A percentile compares a stretch with the other conserved stretches of the same genome.
phyloP scores from a whole-genome alignment of 1,140 invertebrate species.

The Bursaphelenchus mucronatus region DNA sequence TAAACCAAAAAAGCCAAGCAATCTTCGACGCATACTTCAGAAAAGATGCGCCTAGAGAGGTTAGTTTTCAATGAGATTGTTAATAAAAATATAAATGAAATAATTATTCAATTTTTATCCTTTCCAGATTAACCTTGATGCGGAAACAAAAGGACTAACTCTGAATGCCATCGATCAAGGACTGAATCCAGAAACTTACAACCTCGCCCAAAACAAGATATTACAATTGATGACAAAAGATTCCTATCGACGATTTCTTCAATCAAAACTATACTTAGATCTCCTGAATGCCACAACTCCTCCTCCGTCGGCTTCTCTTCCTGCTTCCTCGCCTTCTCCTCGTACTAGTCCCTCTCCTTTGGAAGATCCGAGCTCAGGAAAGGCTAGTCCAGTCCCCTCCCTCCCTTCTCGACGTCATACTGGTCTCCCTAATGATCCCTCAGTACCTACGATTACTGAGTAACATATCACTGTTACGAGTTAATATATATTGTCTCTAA shows the following conservation, averaged over 20 bases:
- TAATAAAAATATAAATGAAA: constrained; percentile 12
- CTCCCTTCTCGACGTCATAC: too few relatives aligned
- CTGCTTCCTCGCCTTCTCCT: too few relatives aligned
- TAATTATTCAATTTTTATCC: background rate
- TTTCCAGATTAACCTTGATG: constrained; percentile 44
- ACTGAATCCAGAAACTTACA: constrained; percentile 35
- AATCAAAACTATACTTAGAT: constrained; percentile 38
- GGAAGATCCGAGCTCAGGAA: too few relatives aligned
- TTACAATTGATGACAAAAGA: constrained; percentile 49
- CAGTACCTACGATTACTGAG: too few relatives aligned
- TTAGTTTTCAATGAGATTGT: constrained; percentile 4
- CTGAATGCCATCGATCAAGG: constrained; percentile 32
- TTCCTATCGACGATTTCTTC: constrained; percentile 42
- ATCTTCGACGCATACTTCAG: constrained; percentile 35
- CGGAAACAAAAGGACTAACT: constrained; percentile 38
- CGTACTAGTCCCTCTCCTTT: too few relatives aligned
- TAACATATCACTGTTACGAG: too few relatives aligned
- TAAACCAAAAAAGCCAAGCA: constrained; percentile 25
- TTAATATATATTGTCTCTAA: too few relatives aligned
- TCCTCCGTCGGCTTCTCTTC: constrained; percentile 5
- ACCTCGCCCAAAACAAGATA: constrained; percentile 39
- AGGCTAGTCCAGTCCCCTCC: too few relatives aligned
- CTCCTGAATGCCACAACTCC: constrained; percentile 25
- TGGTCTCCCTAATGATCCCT: too few relatives aligned
- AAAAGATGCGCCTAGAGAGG: constrained; percentile 42